A percentile compares a stretch with the other conserved stretches of the same genome.
Conservation (phyloP, 2,797 vertebrate species). For the Echeneis naucrates region DNA sequence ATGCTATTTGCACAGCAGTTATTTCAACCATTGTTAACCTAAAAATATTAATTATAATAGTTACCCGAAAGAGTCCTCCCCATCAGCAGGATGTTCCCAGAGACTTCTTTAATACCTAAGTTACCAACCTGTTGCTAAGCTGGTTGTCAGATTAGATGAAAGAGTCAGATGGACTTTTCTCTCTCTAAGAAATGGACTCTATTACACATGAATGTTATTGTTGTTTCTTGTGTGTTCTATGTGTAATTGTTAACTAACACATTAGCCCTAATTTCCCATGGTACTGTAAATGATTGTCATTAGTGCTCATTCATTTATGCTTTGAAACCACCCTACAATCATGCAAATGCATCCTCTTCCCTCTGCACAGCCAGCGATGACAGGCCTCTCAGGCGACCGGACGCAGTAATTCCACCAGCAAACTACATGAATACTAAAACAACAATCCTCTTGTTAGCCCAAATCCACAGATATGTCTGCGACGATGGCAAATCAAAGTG, state of each 20-base stretch:
- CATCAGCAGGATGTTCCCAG: too few relatives aligned
- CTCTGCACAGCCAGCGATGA: constrained; percentile 36
- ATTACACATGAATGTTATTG: background rate
- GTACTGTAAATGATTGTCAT: background rate
- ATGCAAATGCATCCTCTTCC: constrained; percentile 23
- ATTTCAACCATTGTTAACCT: background rate
- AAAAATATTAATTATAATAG: background rate
- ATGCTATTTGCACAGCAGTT: too few relatives aligned
- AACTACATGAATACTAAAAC: constrained; percentile 58
- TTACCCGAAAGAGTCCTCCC: too few relatives aligned
- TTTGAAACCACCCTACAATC: constrained; percentile 13
- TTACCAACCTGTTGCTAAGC: background rate
- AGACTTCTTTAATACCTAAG: too few relatives aligned
- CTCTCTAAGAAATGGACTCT: background rate
- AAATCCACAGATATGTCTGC: constrained; percentile 66
- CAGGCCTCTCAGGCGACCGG: constrained; percentile 50
- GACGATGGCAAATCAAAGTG: constrained; percentile 72
- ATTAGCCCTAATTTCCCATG: background rate
- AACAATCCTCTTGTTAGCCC: constrained; percentile 75
- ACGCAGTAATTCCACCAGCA: constrained; percentile 64
- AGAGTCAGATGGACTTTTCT: background rate
- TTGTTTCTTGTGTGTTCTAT: background rate
- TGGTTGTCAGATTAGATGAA: background rate
- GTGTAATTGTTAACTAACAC: background rate
- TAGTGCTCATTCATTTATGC: too few relatives aligned